Percentiles rank a stretch among this genome's conserved stretches.
Evolutionary conservation across 1,140 invertebrate genomes (phyloP).

Genomic region (Calephelis nemesis): DNA sequence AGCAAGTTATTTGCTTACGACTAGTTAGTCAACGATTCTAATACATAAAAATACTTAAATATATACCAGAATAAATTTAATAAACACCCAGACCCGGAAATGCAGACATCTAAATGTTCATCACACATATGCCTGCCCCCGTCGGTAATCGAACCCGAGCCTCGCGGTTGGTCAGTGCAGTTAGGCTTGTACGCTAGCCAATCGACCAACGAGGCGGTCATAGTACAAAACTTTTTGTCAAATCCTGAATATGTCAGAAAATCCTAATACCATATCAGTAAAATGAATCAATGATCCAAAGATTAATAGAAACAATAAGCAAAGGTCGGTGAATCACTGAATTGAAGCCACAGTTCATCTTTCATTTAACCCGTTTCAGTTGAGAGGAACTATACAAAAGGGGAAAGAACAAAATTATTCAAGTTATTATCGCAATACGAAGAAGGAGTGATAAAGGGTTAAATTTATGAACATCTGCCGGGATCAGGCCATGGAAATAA

Average conservation of each 20-base stretch:
- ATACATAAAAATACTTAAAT: too few species aligned
- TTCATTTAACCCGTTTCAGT: slow-evolving; percentile 30
- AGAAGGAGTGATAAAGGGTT: slow-evolving; percentile 52
- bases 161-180: too few species aligned
- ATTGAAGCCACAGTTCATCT: slow-evolving; percentile 10
- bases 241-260: not conserved
- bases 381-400: slow-evolving; percentile 9
- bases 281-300: slow-evolving; percentile 10
- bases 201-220: too few species aligned
- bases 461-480: slow-evolving; percentile 53
- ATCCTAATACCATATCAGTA: not conserved
- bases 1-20: too few species aligned
- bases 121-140: too few species aligned
- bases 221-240: too few species aligned
- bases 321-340: not conserved
- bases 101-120: too few species aligned
- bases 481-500: slow-evolving; percentile 30
- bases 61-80: too few species aligned
- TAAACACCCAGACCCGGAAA: too few species aligned
- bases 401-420: slow-evolving; percentile 44
- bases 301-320: slow-evolving; percentile 5
- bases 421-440: slow-evolving; percentile 46
- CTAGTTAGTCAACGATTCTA: too few species aligned
- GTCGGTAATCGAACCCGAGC: too few species aligned
- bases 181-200: too few species aligned